Base-by-base conservation (phyloP, 2,797 vertebrate species). In the Echiichthys vipera region DNA sequence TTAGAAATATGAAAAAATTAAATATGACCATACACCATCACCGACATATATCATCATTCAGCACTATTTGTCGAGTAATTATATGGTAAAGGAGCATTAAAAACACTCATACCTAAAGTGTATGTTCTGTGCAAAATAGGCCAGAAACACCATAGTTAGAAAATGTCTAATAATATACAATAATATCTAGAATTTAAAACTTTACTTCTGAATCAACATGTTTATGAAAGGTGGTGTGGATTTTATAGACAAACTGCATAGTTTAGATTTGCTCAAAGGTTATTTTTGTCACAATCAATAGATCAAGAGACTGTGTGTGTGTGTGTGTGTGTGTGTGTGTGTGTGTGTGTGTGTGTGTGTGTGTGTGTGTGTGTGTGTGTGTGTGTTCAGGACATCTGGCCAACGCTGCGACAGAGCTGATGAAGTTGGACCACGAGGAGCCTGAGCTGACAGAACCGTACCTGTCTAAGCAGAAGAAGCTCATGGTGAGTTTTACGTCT, bases 391-490 rank as follows among this genome's bases (percentile, higher is more conserved):
- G 98, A 94, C 98, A 98, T 81, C 89, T 99, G 93, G 95, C 95
- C 58, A 99, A 98, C 0, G 98, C 97, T 85, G 97, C 95, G 15
- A 96, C 96, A 0, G 98, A 99, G 84, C 91, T 99, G 88, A 96
- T 98, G 97, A 99, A 98, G 88, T 70, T 99, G 89, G 98, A 99
- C 91, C 96, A 99, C 0, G 98, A 99, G 78, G 98, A 99, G 80
- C 96, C 97, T 17, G 96, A 97, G 83, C 93, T 99, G 64, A 96
- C 95, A 20, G 98, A 99, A 87, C 98, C 98, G 24, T 99, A 99
- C 88, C 95, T 99, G 88, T 99, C 98, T 84, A 99, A 99, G 94
- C 98, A 99, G 92, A 99, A 99, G 93, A 99, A 99, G 71, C 97
- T 99, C 77, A 99, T 99, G 98, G 98, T 99, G 86, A 95, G 95